A percentile compares a stretch with the other conserved stretches of the same genome.
phyloP scores from a whole-genome alignment of 2,113 vertebrate species.

The Urocitellus parryii region DNA sequence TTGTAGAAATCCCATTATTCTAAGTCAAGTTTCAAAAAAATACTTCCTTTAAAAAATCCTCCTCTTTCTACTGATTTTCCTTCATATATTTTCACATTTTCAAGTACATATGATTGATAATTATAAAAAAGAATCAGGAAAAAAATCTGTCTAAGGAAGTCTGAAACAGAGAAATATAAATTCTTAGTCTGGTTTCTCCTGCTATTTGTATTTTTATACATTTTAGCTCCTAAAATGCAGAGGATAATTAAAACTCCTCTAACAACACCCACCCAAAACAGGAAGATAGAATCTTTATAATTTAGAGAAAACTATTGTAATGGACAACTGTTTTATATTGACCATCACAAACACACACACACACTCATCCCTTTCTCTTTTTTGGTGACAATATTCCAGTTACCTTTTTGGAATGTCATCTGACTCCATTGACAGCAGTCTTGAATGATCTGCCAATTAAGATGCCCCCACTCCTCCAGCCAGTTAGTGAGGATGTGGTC shows the following conservation, averaged over 20 bases:
- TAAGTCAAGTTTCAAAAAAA: conserved; percentile 59
- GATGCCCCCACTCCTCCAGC: neutral
- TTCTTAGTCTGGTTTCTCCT: neutral
- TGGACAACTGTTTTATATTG: neutral
- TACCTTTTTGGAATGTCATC: neutral
- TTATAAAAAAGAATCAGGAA: conserved; percentile 47
- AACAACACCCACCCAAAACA: neutral
- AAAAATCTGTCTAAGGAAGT: neutral
- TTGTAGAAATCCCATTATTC: conserved; percentile 67
- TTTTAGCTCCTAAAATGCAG: conserved; percentile 54
- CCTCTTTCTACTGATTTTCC: conserved; percentile 25
- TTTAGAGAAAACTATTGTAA: neutral
- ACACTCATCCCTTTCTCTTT: neutral
- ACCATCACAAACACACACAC: too few relatives aligned
- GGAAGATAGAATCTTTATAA: neutral
- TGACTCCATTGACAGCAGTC: neutral
- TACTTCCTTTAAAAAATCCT: neutral
- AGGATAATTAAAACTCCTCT: conserved; percentile 1
- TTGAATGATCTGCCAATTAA: neutral
- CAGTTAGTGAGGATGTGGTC: neutral
- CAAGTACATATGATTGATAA: conserved; percentile 1
- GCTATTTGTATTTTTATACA: neutral
- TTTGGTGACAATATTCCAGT: neutral
- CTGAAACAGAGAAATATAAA: neutral
- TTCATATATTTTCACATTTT: conserved; percentile 49